Evolutionary conservation across 1,140 invertebrate species (phyloP).

Genomic region (Gryon sp.): DNA sequence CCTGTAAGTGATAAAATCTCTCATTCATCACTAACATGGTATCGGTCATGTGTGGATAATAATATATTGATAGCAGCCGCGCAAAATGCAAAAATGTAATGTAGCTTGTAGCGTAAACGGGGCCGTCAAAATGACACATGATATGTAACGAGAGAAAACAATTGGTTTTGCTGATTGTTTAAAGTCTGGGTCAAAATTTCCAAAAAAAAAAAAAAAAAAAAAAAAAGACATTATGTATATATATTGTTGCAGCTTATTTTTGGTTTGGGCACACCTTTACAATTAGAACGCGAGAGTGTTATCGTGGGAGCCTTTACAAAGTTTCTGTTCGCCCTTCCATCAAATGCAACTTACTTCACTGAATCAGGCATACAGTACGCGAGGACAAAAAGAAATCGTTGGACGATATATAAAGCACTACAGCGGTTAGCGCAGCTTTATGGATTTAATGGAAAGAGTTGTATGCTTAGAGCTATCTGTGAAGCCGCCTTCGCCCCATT

Average conservation of each 20-base stretch:
- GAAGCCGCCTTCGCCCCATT: constrained; percentile 76
- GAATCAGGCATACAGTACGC: constrained; percentile 81
- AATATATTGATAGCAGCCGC: constrained; percentile 37
- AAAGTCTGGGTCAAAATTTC: constrained; percentile 46
- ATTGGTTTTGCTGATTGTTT: no score
- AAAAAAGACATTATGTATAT: no score
- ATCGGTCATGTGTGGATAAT: constrained; percentile 50
- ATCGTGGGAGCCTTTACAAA: constrained; percentile 84
- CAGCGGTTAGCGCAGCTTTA: constrained; percentile 70
- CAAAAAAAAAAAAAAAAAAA: no score
- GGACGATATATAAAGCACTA: constrained; percentile 75
- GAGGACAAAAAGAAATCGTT: constrained; percentile 73
- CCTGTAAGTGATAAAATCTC: constrained; percentile 46
- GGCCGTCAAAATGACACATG: constrained; percentile 11
- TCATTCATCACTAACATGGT: constrained; percentile 44
- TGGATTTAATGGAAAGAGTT: constrained; percentile 74
- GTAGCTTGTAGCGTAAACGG: neutral
- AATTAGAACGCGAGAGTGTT: constrained; percentile 82
- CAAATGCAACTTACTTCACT: constrained; percentile 82
- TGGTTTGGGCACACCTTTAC: constrained; percentile 83
- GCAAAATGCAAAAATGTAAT: constrained; percentile 22
- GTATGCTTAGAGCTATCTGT: constrained; percentile 77
- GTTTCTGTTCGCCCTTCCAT: constrained; percentile 82
- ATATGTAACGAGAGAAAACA: no score
- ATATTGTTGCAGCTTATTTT: constrained; percentile 81